Percentiles rank a stretch among this genome's conserved stretches.
Evolutionary conservation across 2,113 vertebrate genomes (phyloP).

Genomic region (Lampris megalopsis): DNA sequence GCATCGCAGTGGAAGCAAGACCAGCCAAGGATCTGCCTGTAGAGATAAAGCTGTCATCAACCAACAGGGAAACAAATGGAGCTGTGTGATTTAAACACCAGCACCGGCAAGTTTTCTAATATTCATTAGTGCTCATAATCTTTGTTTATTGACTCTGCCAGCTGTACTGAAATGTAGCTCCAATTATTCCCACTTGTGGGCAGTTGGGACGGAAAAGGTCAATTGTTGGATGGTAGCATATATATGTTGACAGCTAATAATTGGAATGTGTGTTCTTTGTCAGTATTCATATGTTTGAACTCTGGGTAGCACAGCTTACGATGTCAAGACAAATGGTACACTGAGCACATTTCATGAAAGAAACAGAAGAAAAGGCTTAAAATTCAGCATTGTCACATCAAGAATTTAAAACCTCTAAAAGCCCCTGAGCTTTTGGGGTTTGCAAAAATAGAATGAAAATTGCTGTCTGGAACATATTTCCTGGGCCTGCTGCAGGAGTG

Average conservation of each 20-base stretch:
- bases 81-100: conserved; percentile 55
- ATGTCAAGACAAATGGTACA: background rate
- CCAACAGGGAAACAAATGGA: conserved; percentile 62
- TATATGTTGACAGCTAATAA: conserved; percentile 37
- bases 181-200: conserved; percentile 32
- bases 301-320: background rate
- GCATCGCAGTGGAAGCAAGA: conserved; percentile 38
- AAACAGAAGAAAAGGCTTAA: background rate
- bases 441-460: conserved; percentile 41
- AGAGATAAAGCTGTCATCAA: conserved; percentile 72
- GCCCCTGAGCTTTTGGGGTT: background rate
- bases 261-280: conserved; percentile 20
- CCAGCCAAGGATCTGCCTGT: conserved; percentile 60
- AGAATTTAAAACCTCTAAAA: background rate
- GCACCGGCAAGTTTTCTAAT: conserved; percentile 57
- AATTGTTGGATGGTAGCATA: conserved; percentile 47
- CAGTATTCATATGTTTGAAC: conserved; percentile 10
- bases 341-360: background rate
- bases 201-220: conserved; percentile 55
- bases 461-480: conserved; percentile 31
- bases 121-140: conserved; percentile 68
- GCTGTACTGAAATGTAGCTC: conserved; percentile 57
- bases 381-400: background rate
- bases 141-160: conserved; percentile 59
- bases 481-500: conserved; percentile 53